phyloP scores from a whole-genome alignment of 2,113 vertebrate genomes.

The Psettodes erumei region DNA sequence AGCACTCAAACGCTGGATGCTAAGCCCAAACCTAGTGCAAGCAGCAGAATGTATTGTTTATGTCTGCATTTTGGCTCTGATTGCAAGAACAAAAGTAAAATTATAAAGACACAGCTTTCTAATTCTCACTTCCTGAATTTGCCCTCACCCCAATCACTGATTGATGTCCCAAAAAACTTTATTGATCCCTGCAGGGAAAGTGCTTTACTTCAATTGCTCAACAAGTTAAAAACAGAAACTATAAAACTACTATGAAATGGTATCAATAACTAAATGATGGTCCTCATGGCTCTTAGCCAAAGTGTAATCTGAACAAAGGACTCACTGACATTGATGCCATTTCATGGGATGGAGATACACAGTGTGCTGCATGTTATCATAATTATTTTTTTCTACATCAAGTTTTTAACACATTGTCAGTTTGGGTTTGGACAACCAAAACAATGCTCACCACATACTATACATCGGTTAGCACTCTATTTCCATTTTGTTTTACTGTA shows the following conservation, averaged over 20 bases:
- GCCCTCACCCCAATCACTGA: background rate
- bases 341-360: background rate
- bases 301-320: background rate
- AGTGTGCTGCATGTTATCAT: background rate
- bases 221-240: too few species aligned
- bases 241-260: too few species aligned
- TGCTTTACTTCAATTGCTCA: too few species aligned
- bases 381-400: background rate
- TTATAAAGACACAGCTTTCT: background rate
- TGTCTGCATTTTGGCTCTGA: background rate
- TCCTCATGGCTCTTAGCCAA: background rate
- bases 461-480: slow-evolving; percentile 13
- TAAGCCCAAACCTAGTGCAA: background rate
- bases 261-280: too few species aligned
- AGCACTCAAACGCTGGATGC: too few species aligned
- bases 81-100: background rate
- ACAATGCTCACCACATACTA: slow-evolving; percentile 4
- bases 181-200: too few species aligned
- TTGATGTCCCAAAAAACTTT: too few species aligned
- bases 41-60: background rate
- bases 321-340: background rate
- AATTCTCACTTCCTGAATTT: background rate
- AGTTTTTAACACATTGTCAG: slow-evolving; percentile 10
- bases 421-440: slow-evolving; percentile 10
- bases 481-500: slow-evolving; percentile 2